Evolutionary conservation across 2,797 vertebrate species (phyloP).

Genomic region (Limnodromus scolopaceus): DNA sequence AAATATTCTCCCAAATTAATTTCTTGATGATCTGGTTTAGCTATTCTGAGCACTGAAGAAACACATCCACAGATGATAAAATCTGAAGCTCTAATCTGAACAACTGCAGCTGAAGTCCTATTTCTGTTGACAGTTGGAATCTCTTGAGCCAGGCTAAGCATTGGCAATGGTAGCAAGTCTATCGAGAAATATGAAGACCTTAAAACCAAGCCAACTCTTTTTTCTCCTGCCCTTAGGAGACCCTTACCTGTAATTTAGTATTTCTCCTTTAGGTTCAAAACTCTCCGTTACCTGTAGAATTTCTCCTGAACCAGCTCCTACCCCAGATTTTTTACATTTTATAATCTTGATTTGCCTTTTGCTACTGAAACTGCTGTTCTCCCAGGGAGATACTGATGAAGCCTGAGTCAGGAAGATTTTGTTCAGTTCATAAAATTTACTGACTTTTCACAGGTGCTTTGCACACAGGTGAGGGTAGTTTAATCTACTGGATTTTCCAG

Average conservation of each 20-base stretch:
- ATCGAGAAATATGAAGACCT: background rate
- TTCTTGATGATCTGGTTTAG: background rate
- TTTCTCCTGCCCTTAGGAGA: background rate
- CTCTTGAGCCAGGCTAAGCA: background rate
- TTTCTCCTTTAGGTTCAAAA: background rate
- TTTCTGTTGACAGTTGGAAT: background rate
- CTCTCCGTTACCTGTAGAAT: background rate
- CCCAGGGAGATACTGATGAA: rapidly evolving
- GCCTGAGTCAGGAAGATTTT: background rate
- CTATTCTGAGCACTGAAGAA: background rate
- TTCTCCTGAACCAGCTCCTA: background rate
- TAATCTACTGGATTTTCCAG: background rate
- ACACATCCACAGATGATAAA: background rate
- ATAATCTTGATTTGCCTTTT: background rate
- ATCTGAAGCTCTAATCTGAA: background rate
- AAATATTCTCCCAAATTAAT: background rate
- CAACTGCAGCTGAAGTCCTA: background rate
- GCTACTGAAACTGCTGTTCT: background rate
- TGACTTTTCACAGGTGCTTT: background rate
- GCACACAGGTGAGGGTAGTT: background rate
- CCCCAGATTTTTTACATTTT: background rate
- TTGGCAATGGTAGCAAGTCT: background rate
- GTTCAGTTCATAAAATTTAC: background rate
- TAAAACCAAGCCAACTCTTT: background rate
- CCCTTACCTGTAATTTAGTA: background rate